Evolutionary conservation across 2,888 invertebrate genomes (phyloP), one percentile per base, ranked within the genome.

Genomic region (Dicyrtomina minuta): DNA sequence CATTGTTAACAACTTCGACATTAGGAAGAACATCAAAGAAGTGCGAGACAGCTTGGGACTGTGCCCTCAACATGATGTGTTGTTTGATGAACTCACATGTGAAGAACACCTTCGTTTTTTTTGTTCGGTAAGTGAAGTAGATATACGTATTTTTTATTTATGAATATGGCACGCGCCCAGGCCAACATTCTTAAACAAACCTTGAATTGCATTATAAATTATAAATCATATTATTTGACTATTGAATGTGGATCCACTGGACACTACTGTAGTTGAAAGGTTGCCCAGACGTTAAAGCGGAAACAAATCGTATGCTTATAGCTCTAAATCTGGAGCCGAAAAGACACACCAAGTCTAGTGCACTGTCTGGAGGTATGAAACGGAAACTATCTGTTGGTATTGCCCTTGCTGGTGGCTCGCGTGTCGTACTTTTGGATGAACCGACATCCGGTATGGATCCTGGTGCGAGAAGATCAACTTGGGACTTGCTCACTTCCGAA

Each of bases 281-380:
- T 0, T 80, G 79, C 17, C 62, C 78, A 0, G 81, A 84, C 43
- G 85, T 89, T 0, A 78, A 81, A 33, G 68, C 77, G 0, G 86
- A 89, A 80, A 85, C 88, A 4, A 80, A 84, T 20, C 79, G 83
- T 3, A 83, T 90, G 74, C 81, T 92, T 39, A 79, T 82, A 12
- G 86, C 88, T 79, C 82, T 90, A 0, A 88, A 88, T 75, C 81
- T 93, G 61, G 79, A 80, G 0, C 85, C 87, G 0, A 93, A 94
- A 81, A 84, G 83, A 1, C 79, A 88, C 76, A 82, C 83, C 33
- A 81, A 86, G 73, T 87, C 89, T 0, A 81, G 82, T 39, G 85
- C 87, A 58, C 83, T 96, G 70, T 96, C 96, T 0, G 96, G 96
- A 20, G 96, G 96, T 12, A 96, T 96, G 88, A 92, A 93, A 83